Conservation (phyloP, 2,888 invertebrate species). For the Rhamphomyia laevipes region DNA sequence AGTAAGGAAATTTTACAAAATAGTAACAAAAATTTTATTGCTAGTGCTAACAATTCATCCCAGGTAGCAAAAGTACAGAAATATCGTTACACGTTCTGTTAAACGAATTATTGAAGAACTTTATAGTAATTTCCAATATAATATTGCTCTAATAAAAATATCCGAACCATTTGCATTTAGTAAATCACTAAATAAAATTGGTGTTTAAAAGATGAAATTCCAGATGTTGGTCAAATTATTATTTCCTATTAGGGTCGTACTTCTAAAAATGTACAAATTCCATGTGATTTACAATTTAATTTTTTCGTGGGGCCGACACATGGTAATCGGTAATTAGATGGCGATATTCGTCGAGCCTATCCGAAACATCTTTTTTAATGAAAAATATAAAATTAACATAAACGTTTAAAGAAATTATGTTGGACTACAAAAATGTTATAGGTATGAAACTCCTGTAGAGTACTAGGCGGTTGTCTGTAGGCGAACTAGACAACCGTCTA, state of each 20-base stretch:
- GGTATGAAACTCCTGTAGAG: too few species aligned
- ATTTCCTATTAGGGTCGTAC: slow-evolving; percentile 31
- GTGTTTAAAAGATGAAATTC: slow-evolving; percentile 20
- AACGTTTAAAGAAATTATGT: too few species aligned
- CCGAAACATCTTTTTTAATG: too few species aligned
- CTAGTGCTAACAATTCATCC: neutral
- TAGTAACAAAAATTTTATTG: neutral
- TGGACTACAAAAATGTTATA: too few species aligned
- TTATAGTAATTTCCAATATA: slow-evolving; percentile 18
- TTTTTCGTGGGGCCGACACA: too few species aligned
- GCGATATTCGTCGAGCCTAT: too few species aligned
- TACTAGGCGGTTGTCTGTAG: too few species aligned
- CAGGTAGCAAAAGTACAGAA: neutral
- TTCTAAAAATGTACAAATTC: slow-evolving; percentile 20
- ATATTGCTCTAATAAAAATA: slow-evolving; percentile 10
- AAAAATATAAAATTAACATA: too few species aligned
- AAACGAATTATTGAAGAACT: slow-evolving; percentile 20
- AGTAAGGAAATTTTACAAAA: neutral
- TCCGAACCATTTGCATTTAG: slow-evolving; percentile 2
- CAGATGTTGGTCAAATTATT: slow-evolving; percentile 16
- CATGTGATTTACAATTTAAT: slow-evolving; percentile 23
- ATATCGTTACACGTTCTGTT: slow-evolving; percentile 19
- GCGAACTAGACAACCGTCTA: too few species aligned
- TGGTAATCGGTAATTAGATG: too few species aligned
- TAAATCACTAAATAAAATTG: slow-evolving; percentile 13